phyloP scores from a whole-genome alignment of 2,888 invertebrate genomes.

The Orchesellides sinensis region DNA sequence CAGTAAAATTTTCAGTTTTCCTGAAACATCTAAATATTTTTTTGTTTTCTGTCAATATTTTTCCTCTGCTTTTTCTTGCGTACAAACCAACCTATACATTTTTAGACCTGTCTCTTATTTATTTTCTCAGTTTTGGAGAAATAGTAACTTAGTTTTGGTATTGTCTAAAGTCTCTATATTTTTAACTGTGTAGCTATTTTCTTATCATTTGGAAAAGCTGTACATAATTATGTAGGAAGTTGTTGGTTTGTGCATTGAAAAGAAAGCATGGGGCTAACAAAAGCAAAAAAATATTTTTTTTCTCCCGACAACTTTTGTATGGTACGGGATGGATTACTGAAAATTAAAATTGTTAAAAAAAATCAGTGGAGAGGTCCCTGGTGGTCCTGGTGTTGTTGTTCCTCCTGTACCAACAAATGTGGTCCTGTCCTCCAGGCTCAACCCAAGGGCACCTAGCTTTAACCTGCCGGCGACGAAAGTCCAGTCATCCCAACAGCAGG shows the following conservation, averaged over 20 bases:
- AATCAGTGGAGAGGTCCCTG: slow-evolving; percentile 21
- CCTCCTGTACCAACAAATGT: slow-evolving; percentile 73
- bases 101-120: too few relatives aligned
- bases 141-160: too few relatives aligned
- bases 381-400: slow-evolving; percentile 59
- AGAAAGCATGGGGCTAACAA: slow-evolving; percentile 28
- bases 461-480: slow-evolving; percentile 66
- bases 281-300: slow-evolving; percentile 26
- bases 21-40: slow-evolving; percentile 15
- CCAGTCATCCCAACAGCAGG: slow-evolving; percentile 39
- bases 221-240: neutral
- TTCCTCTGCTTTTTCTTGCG: slow-evolving; percentile 55
- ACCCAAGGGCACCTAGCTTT: slow-evolving; percentile 89
- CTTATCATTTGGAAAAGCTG: too few relatives aligned
- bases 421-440: slow-evolving; percentile 83
- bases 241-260: slow-evolving; percentile 57
- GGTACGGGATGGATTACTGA: slow-evolving; percentile 56
- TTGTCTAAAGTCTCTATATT: too few relatives aligned
- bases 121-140: too few relatives aligned
- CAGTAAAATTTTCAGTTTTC: neutral
- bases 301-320: slow-evolving; percentile 60
- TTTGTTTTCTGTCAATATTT: slow-evolving; percentile 6
- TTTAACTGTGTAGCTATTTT: too few relatives aligned
- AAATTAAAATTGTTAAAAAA: slow-evolving; percentile 1
- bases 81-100: slow-evolving; percentile 57